Evolutionary conservation across 1,140 invertebrate genomes (phyloP).

Genomic region (Aphelinus certus): DNA sequence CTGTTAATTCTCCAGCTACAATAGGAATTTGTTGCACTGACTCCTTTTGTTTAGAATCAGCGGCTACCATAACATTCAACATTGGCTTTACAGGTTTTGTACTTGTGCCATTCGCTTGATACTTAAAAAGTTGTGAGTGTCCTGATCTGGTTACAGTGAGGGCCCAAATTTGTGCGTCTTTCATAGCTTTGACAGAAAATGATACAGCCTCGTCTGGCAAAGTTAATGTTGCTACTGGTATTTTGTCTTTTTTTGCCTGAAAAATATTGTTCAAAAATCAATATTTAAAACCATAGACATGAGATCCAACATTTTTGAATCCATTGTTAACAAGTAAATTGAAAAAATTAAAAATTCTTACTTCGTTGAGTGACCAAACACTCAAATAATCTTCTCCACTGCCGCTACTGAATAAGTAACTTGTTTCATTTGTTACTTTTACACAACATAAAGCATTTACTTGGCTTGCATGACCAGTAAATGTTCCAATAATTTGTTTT

Average conservation of each 20-base stretch:
- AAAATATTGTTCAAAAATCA: slow-evolving; percentile 26
- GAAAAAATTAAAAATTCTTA: slow-evolving; percentile 39
- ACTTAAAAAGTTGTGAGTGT: slow-evolving; percentile 79
- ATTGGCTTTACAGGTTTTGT: slow-evolving; percentile 78
- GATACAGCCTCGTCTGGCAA: slow-evolving; percentile 59
- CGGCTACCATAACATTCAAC: slow-evolving; percentile 75
- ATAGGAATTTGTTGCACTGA: slow-evolving; percentile 69
- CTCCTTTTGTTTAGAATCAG: slow-evolving; percentile 65
- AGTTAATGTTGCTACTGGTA: slow-evolving; percentile 62
- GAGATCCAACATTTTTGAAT: no score
- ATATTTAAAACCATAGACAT: no score
- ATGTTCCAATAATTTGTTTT: slow-evolving; percentile 70
- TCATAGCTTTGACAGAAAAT: slow-evolving; percentile 53
- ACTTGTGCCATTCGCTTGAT: slow-evolving; percentile 77
- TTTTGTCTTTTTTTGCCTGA: slow-evolving; percentile 58
- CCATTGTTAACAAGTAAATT: no score
- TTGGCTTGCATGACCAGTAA: slow-evolving; percentile 75
- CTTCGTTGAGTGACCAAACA: slow-evolving; percentile 70
- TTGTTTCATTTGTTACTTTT: slow-evolving; percentile 52
- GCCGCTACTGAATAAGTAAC: slow-evolving; percentile 73
- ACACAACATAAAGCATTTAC: slow-evolving; percentile 69
- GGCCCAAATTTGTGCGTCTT: slow-evolving; percentile 51
- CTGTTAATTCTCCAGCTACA: slow-evolving; percentile 60
- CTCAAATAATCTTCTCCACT: slow-evolving; percentile 68
- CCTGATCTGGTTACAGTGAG: slow-evolving; percentile 77